These are phyloP conservation scores for Synanthedon myopaeformis DNA, from an alignment of 2,888 invertebrate species.

Conservation along the genomic window DNA sequence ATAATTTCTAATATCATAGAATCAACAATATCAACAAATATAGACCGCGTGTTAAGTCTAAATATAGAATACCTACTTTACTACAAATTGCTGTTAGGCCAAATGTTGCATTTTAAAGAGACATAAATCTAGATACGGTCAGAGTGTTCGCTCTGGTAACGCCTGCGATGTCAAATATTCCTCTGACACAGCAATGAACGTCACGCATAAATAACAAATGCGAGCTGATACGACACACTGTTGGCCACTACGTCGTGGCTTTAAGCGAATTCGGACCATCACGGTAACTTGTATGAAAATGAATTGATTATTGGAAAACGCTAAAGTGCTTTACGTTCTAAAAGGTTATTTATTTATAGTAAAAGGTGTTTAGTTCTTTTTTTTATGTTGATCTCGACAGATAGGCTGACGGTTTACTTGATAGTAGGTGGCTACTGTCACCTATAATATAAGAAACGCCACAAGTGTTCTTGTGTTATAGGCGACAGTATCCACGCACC, in stretches of 20 bases:
- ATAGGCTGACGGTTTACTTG: too few species aligned
- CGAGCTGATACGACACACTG: conserved; percentile 17
- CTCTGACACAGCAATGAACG: conserved; percentile 37
- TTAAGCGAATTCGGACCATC: background rate
- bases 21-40: background rate
- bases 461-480: too few species aligned
- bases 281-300: background rate
- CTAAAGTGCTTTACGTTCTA: background rate
- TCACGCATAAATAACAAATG: conserved; percentile 32
- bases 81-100: conserved; percentile 11
- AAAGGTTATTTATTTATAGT: background rate
- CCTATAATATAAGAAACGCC: too few species aligned
- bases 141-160: conserved; percentile 20
- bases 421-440: too few species aligned
- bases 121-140: conserved; percentile 22
- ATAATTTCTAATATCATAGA: background rate
- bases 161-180: conserved; percentile 26
- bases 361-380: too few species aligned
- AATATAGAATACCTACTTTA: conserved; percentile 6
- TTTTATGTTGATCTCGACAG: too few species aligned
- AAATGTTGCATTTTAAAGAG: conserved; percentile 11
- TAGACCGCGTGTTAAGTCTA: background rate
- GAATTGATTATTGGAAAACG: background rate
- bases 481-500: too few species aligned
- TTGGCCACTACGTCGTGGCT: background rate